Evolutionary conservation across 1,140 invertebrate genomes (phyloP).

Genomic region (Drosophila kohkoa): DNA sequence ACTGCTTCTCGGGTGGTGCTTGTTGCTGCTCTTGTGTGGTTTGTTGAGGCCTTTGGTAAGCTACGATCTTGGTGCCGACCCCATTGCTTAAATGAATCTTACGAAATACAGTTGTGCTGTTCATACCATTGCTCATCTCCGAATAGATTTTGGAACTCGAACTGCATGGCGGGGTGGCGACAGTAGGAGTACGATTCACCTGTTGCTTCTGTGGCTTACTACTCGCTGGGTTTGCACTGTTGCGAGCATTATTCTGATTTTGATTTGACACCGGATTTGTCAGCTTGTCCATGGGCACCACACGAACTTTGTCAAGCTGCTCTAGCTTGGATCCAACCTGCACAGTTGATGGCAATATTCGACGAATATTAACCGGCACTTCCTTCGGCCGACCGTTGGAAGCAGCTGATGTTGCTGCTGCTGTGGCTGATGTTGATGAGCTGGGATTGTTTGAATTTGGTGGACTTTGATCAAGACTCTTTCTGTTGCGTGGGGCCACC

Average conservation of each 20-base stretch:
- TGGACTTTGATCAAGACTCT: neutral
- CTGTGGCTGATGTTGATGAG: neutral
- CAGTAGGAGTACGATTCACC: neutral
- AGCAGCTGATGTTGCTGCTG: neutral
- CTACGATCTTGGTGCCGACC: slow-evolving; percentile 29
- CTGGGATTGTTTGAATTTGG: neutral
- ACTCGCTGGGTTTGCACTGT: neutral
- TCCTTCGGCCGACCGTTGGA: slow-evolving; percentile 19
- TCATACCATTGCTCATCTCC: slow-evolving; percentile 24
- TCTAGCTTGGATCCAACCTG: slow-evolving; percentile 28
- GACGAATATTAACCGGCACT: slow-evolving; percentile 20
- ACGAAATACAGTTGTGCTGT: slow-evolving; percentile 16
- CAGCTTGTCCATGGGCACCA: slow-evolving; percentile 64
- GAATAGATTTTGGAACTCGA: neutral
- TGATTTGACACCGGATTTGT: slow-evolving; percentile 18
- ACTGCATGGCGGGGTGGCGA: neutral
- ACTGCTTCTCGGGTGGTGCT: neutral
- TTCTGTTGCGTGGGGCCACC: neutral
- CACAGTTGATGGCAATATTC: slow-evolving; percentile 25
- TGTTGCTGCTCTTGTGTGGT: neutral
- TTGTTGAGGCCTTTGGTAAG: slow-evolving; percentile 19
- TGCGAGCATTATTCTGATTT: neutral
- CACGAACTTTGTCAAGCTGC: slow-evolving; percentile 41
- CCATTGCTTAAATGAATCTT: slow-evolving; percentile 53
- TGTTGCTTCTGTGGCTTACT: slow-evolving; percentile 7